A percentile compares a stretch with the other conserved stretches of the same genome.
Evolutionary conservation across 2,113 vertebrate species (phyloP).

Genomic region (Muscicapa adusta): DNA sequence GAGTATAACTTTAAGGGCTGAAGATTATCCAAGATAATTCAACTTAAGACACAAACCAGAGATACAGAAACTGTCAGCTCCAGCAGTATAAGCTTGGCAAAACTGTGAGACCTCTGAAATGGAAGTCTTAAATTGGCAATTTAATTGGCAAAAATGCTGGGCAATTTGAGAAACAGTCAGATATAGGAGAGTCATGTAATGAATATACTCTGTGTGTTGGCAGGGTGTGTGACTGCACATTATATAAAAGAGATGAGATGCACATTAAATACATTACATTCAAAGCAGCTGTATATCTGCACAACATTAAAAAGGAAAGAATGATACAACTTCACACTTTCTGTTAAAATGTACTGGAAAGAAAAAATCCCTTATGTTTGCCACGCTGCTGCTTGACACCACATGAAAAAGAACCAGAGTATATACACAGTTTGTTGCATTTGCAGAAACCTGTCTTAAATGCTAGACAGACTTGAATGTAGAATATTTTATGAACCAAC

Average conservation of each 20-base stretch:
- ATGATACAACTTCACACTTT: background rate
- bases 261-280: background rate
- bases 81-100: background rate
- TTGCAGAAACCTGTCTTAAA: background rate
- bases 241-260: background rate
- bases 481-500: background rate
- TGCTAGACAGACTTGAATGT: background rate
- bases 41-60: background rate
- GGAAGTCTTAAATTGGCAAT: background rate
- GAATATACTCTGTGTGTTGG: background rate
- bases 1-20: background rate
- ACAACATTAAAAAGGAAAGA: background rate
- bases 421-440: background rate
- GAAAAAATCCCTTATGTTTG: background rate
- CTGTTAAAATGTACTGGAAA: background rate
- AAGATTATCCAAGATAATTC: background rate
- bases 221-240: background rate
- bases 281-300: background rate
- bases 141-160: too few relatives aligned
- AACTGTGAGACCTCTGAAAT: background rate
- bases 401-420: background rate
- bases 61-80: background rate
- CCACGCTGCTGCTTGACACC: background rate
- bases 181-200: background rate
- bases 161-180: background rate